phyloP scores from a whole-genome alignment of 1,140 invertebrate species.

The Bombus fervidus region DNA sequence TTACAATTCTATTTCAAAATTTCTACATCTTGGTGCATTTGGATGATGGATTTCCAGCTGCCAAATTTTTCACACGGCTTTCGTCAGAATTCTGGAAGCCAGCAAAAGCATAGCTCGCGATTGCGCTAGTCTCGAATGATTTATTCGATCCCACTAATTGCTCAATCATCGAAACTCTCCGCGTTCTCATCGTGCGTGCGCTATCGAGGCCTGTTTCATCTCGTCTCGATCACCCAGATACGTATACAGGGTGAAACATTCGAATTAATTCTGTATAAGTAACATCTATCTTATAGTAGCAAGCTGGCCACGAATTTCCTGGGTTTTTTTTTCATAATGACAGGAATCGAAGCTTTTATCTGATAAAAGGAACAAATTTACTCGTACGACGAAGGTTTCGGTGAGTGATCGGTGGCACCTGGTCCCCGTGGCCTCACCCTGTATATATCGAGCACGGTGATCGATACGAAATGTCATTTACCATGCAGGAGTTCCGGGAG shows the following conservation, averaged over 20 bases:
- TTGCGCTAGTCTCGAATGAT: not conserved
- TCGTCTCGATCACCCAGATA: not conserved
- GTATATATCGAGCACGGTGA: constrained; percentile 33
- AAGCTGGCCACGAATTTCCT: not conserved
- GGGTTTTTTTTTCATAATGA: not conserved
- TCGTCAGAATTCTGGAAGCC: not conserved
- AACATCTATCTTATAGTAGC: not conserved
- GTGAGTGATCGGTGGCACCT: not conserved
- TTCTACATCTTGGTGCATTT: too few relatives aligned
- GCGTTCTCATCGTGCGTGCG: constrained; percentile 1
- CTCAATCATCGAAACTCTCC: not conserved
- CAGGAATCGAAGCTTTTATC: not conserved
- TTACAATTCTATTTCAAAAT: too few relatives aligned
- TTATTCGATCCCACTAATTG: not conserved
- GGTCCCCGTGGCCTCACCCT: constrained; percentile 12
- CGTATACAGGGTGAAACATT: not conserved
- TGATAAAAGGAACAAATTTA: not conserved
- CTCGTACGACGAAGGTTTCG: not conserved
- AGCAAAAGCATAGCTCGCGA: not conserved
- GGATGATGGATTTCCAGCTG: not conserved
- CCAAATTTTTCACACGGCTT: not conserved
- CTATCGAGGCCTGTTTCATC: not conserved
- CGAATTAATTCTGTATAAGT: not conserved
- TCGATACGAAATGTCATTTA: constrained; percentile 66
- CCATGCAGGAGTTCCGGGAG: constrained; percentile 66